Percentiles rank a stretch among this genome's conserved stretches.
phyloP scores from a whole-genome alignment of 1,140 invertebrate species.

The Aphelinus atriplicis region DNA sequence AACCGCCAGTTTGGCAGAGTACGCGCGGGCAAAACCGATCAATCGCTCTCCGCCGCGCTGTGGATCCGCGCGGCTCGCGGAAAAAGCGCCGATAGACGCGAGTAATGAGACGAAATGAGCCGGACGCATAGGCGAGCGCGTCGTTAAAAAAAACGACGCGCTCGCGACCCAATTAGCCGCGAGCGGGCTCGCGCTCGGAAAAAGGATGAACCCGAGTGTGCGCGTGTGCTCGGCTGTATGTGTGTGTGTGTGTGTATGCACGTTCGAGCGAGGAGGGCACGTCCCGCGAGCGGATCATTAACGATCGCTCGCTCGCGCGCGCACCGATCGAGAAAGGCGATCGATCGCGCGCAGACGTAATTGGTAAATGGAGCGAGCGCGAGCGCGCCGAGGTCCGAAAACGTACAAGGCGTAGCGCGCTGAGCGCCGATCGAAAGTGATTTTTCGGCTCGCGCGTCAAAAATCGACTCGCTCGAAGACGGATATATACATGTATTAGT shows the following conservation, averaged over 20 bases:
- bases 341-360: constrained; percentile 35
- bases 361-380: constrained; percentile 38
- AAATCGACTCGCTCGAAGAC: not conserved
- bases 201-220: not conserved
- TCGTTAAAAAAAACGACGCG: constrained; percentile 34
- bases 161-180: constrained; percentile 32
- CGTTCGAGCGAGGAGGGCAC: constrained; percentile 6
- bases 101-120: constrained; percentile 30
- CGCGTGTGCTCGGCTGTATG: not conserved
- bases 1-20: not conserved
- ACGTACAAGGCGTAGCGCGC: too few species aligned
- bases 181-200: not conserved
- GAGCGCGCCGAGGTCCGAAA: not conserved
- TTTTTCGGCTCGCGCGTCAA: not conserved
- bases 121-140: constrained; percentile 7
- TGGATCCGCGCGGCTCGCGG: too few species aligned
- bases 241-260: not conserved
- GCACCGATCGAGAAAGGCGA: constrained; percentile 32
- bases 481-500: not conserved
- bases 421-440: too few species aligned
- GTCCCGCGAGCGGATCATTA: constrained; percentile 40
- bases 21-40: not conserved
- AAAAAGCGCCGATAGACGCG: constrained; percentile 15
- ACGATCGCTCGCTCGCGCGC: constrained; percentile 10
- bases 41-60: not conserved